Percentiles rank a stretch among this genome's conserved stretches.
Conservation (phyloP, 2,888 invertebrate genomes). For the Syrista parreyssii region DNA sequence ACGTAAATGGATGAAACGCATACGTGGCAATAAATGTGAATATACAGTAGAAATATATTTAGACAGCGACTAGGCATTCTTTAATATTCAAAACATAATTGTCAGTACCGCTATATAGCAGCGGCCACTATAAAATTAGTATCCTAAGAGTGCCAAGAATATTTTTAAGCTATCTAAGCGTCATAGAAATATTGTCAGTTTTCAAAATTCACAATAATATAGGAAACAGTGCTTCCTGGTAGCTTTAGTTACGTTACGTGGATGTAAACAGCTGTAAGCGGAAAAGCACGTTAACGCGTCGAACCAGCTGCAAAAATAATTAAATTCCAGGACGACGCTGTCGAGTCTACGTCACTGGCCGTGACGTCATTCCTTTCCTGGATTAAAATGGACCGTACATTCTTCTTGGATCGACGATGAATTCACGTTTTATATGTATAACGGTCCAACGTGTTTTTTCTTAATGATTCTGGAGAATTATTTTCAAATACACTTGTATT, state of each 20-base stretch:
- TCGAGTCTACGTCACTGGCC: background rate
- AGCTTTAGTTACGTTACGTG: background rate
- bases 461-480: background rate
- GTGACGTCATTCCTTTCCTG: slow-evolving; percentile 2
- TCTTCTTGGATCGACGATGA: background rate
- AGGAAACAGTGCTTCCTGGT: background rate
- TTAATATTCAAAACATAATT: too few species aligned
- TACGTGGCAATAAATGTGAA: background rate
- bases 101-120: too few species aligned
- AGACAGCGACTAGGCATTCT: background rate
- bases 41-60: background rate
- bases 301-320: background rate
- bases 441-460: background rate
- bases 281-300: background rate
- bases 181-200: background rate
- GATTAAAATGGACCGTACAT: background rate
- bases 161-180: background rate
- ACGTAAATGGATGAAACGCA: background rate
- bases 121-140: too few species aligned
- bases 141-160: background rate
- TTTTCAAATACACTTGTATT: background rate
- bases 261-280: background rate
- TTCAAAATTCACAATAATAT: background rate
- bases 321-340: background rate
- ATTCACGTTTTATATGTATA: background rate